Percentiles rank a stretch among this genome's conserved stretches.
phyloP scores from a whole-genome alignment of 2,797 vertebrate species.

The Premnoplex brunnescens region DNA sequence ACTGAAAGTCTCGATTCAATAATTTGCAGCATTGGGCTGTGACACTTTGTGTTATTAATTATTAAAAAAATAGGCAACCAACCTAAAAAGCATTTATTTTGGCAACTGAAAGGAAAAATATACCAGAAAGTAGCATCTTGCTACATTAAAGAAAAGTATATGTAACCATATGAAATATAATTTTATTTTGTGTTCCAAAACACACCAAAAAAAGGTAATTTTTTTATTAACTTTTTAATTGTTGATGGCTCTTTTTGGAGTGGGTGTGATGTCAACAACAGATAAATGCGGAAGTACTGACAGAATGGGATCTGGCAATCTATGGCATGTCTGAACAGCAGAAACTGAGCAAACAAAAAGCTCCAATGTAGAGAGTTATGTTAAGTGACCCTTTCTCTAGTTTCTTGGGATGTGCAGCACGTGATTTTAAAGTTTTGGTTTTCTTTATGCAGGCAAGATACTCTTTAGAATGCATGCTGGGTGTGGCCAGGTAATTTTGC shows the following conservation, averaged over 20 bases:
- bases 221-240: not conserved
- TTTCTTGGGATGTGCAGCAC: slow-evolving; percentile 32
- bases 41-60: not conserved
- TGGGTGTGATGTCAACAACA: slow-evolving; percentile 20
- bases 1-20: not conserved
- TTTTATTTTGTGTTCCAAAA: not conserved
- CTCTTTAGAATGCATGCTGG: slow-evolving; percentile 47
- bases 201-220: not conserved
- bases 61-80: not conserved
- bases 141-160: not conserved
- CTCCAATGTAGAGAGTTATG: not conserved
- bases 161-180: not conserved
- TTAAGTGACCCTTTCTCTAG: slow-evolving; percentile 46
- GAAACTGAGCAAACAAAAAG: slow-evolving; percentile 28
- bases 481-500: slow-evolving; percentile 60
- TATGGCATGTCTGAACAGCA: slow-evolving; percentile 38
- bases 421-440: slow-evolving; percentile 42
- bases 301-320: slow-evolving; percentile 18
- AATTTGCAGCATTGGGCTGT: not conserved
- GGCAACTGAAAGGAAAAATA: not conserved
- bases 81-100: not conserved
- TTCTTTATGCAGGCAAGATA: slow-evolving; percentile 35
- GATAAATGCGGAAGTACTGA: slow-evolving; percentile 5
- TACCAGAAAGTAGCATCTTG: not conserved
- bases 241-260: not conserved